Percentiles rank a stretch among this genome's conserved stretches.
Evolutionary conservation across 2,888 invertebrate species (phyloP).

Genomic region (Tinea pellionella): DNA sequence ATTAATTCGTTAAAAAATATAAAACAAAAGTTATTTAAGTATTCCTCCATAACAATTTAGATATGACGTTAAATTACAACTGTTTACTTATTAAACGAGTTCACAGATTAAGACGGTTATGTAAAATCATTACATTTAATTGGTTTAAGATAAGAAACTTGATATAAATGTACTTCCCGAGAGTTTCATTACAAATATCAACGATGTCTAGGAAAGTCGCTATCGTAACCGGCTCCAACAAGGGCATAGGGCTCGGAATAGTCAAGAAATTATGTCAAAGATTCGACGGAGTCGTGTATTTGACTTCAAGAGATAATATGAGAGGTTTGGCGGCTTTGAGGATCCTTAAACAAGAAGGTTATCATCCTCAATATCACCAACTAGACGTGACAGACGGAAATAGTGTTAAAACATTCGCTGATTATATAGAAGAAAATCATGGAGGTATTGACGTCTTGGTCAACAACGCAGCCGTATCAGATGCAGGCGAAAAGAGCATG

Average conservation of each 20-base stretch:
- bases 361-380: constrained; percentile 23
- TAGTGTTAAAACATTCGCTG: constrained; percentile 17
- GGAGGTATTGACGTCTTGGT: constrained; percentile 18
- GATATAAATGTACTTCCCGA: not conserved
- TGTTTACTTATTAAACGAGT: not conserved
- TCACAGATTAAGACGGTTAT: not conserved
- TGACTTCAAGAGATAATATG: constrained; percentile 69
- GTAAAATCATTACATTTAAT: not conserved
- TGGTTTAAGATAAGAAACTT: not conserved
- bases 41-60: not conserved
- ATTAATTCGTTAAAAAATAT: no score
- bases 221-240: constrained; percentile 73
- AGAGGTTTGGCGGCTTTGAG: constrained; percentile 66
- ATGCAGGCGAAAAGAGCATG: constrained; percentile 20
- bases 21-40: no score
- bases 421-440: constrained; percentile 16
- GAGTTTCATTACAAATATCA: not conserved
- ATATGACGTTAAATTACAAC: not conserved
- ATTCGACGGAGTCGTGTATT: constrained; percentile 72
- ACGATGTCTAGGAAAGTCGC: constrained; percentile 30
- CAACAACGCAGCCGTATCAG: constrained; percentile 17
- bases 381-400: constrained; percentile 16
- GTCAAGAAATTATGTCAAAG: constrained; percentile 70
- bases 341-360: constrained; percentile 55
- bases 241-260: constrained; percentile 74